These are phyloP conservation scores for Perca fluviatilis DNA, from an alignment of 2,113 vertebrate species.

Conservation along the genomic window DNA sequence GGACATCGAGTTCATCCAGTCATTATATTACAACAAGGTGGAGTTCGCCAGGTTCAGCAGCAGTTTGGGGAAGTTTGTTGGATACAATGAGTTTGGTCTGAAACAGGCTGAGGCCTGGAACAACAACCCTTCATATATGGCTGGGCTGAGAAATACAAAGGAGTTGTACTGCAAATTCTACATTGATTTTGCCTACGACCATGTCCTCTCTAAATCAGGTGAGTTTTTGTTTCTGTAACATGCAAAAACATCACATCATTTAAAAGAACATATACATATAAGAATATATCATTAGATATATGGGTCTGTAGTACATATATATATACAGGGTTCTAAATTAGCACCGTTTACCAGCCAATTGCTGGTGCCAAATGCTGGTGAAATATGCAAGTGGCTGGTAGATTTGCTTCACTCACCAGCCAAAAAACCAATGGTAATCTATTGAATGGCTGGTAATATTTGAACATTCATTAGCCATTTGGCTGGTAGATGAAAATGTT, in stretches of 20 bases:
- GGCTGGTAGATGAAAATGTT: too few species aligned
- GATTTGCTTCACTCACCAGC: too few species aligned
- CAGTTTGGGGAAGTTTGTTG: not conserved
- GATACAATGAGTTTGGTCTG: conserved; percentile 12
- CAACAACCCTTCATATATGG: accelerated
- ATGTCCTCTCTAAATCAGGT: conserved; percentile 52
- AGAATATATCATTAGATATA: not conserved
- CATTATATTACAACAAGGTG: not conserved
- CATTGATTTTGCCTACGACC: accelerated
- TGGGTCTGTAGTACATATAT: too few species aligned
- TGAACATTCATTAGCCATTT: too few species aligned
- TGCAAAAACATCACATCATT: not conserved
- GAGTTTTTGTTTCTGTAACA: conserved; percentile 5
- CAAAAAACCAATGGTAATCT: too few species aligned
- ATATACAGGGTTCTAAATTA: too few species aligned
- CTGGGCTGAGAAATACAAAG: accelerated
- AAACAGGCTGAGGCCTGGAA: accelerated
- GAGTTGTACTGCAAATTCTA: not conserved
- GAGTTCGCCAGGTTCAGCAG: conserved; percentile 7
- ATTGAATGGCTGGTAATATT: too few species aligned
- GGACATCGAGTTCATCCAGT: not conserved
- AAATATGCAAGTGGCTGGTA: too few species aligned
- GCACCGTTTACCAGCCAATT: too few species aligned
- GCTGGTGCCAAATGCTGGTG: too few species aligned
- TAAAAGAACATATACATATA: too few species aligned